Conservation (phyloP, 2,888 invertebrate species). For the Pharmacophagus antenor region DNA sequence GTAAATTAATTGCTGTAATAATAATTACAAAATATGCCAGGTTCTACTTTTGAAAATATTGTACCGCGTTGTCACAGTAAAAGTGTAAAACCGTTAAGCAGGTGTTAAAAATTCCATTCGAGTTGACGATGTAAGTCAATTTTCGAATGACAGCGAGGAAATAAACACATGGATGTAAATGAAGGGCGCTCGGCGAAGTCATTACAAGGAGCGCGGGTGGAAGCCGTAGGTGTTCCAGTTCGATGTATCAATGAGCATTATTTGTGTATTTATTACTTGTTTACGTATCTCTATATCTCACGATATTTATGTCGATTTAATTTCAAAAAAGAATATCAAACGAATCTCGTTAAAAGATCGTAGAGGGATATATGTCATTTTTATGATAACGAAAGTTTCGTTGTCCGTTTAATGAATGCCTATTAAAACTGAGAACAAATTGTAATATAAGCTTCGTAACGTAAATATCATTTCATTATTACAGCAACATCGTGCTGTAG, state of each 20-base stretch:
- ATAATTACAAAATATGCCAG: background rate
- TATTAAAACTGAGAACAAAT: no score
- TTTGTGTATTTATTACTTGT: constrained; percentile 44
- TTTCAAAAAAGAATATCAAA: no score
- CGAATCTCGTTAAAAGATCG: no score
- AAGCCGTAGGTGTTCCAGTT: constrained; percentile 51
- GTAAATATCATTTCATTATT: no score
- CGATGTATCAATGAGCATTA: constrained; percentile 41
- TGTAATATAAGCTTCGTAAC: no score
- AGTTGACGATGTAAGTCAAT: constrained; percentile 12
- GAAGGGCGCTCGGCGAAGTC: constrained; percentile 14
- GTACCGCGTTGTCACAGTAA: background rate
- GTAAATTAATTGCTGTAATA: no score
- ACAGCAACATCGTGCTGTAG: no score
- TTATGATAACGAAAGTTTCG: no score
- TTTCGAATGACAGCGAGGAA: constrained; percentile 17
- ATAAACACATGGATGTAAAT: constrained; percentile 27
- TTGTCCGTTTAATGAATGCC: no score
- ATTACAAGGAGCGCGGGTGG: constrained; percentile 38
- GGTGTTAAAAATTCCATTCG: constrained; percentile 8
- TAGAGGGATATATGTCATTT: no score
- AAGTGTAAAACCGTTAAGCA: background rate
- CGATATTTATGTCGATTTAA: no score
- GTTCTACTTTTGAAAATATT: background rate
- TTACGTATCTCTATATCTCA: no score